Conservation (phyloP, 2,888 invertebrate genomes). For the Acleris cristana region DNA sequence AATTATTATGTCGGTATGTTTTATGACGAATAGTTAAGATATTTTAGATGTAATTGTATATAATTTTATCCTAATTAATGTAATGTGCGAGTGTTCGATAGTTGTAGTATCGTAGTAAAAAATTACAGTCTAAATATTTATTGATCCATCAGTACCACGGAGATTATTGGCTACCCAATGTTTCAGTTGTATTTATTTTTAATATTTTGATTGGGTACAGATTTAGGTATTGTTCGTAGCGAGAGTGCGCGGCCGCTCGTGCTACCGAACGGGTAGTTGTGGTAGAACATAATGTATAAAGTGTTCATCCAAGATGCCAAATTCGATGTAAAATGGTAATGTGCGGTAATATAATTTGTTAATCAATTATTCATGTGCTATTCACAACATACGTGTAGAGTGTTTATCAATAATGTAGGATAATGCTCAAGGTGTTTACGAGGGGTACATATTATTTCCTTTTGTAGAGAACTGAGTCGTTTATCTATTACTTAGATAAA, state of each 20-base stretch:
- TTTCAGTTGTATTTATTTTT: slow-evolving; percentile 33
- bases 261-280: slow-evolving; percentile 5
- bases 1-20: slow-evolving; percentile 44
- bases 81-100: slow-evolving; percentile 83
- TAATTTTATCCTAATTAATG: slow-evolving; percentile 79
- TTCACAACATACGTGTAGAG: slow-evolving; percentile 67
- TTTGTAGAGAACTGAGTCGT: slow-evolving; percentile 59
- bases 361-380: slow-evolving; percentile 70
- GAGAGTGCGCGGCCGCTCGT: slow-evolving; percentile 3
- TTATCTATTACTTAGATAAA: slow-evolving; percentile 59
- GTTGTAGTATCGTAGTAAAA: slow-evolving; percentile 75
- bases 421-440: slow-evolving; percentile 81
- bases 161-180: slow-evolving; percentile 31
- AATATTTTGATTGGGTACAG: slow-evolving; percentile 15
- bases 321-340: slow-evolving; percentile 68
- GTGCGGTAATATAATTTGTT: slow-evolving; percentile 70
- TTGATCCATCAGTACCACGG: slow-evolving; percentile 48
- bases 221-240: slow-evolving; percentile 10
- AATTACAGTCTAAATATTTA: slow-evolving; percentile 56
- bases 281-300: slow-evolving; percentile 47
- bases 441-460: slow-evolving; percentile 65
- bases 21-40: slow-evolving; percentile 63
- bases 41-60: slow-evolving; percentile 79
- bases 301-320: slow-evolving; percentile 82
- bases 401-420: slow-evolving; percentile 76